These are phyloP conservation scores for Acrossocheilus fasciatus DNA, from an alignment of 2,797 vertebrate genomes.

Conservation along the genomic window DNA sequence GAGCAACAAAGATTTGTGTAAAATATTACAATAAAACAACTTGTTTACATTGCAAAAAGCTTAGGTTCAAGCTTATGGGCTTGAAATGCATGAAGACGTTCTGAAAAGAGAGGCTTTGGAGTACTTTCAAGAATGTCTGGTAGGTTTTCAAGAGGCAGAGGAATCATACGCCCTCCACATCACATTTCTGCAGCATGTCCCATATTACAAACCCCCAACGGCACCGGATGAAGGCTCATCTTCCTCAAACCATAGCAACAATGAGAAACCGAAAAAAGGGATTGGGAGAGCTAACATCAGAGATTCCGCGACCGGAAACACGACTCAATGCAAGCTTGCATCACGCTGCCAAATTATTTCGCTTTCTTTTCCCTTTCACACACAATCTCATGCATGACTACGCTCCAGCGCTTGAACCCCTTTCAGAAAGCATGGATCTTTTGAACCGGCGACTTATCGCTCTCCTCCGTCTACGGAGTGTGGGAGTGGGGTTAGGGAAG, in stretches of 20 bases:
- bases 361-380: constrained; percentile 62
- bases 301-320: constrained; percentile 86
- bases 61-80: background rate
- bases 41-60: background rate
- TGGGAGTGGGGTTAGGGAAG: constrained; percentile 86
- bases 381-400: constrained; percentile 72
- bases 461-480: constrained; percentile 72
- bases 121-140: constrained; percentile 66
- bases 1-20: background rate
- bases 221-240: constrained; percentile 79
- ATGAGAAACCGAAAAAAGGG: constrained; percentile 80
- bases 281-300: constrained; percentile 80
- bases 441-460: constrained; percentile 75
- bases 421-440: constrained; percentile 76
- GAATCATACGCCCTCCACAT: constrained; percentile 75
- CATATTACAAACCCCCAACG: constrained; percentile 80
- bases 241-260: constrained; percentile 80
- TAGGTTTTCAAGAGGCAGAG: constrained; percentile 68
- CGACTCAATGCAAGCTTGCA: constrained; percentile 84
- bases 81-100: constrained; percentile 31
- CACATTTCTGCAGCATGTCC: constrained; percentile 79
- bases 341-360: constrained; percentile 80
- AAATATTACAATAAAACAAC: background rate
- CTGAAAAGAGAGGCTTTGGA: constrained; percentile 42
- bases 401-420: constrained; percentile 72